These are phyloP conservation scores for Neosalanx taihuensis DNA, from an alignment of 2,797 vertebrate genomes.

Conservation along the genomic window DNA sequence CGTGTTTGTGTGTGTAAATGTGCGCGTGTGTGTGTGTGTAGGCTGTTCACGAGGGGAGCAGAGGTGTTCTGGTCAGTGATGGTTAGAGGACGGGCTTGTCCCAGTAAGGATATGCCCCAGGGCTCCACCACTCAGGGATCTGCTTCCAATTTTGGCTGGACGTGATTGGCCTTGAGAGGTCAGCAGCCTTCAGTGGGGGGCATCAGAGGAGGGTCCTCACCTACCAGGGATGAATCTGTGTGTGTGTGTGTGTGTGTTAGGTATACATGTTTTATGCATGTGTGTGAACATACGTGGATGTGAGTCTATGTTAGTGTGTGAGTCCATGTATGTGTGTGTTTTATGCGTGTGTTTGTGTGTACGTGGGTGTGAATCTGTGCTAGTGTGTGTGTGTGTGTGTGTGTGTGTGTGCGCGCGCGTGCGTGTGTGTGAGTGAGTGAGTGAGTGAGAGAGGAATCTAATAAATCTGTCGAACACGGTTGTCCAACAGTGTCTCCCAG, in stretches of 20 bases:
- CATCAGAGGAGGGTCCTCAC: constrained; percentile 17
- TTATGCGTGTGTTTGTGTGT: constrained; percentile 18
- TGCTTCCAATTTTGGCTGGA: constrained; percentile 33
- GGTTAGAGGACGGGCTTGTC: constrained; percentile 22
- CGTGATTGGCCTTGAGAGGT: constrained; percentile 11
- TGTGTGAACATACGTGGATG: constrained; percentile 14
- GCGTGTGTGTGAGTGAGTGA: neutral
- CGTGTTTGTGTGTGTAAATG: neutral
- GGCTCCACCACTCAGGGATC: constrained; percentile 13
- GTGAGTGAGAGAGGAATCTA: constrained; percentile 12
- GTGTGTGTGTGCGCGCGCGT: too few relatives aligned
- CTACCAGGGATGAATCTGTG: constrained; percentile 27
- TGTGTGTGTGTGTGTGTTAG: constrained; percentile 7
- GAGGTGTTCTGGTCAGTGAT: constrained; percentile 17
- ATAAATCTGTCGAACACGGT: constrained; percentile 35
- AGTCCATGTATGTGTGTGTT: constrained; percentile 7
- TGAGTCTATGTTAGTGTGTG: constrained; percentile 14
- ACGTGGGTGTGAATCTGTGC: constrained; percentile 2
- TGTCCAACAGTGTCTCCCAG: constrained; percentile 5
- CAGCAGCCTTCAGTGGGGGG: neutral
- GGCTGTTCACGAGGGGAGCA: constrained; percentile 9
- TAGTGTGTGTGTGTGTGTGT: constrained; percentile 16
- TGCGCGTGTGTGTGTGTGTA: neutral
- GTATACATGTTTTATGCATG: constrained; percentile 2
- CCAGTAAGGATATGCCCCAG: constrained; percentile 27